phyloP scores from a whole-genome alignment of 2,797 vertebrate species.

The Peromyscus eremicus region DNA sequence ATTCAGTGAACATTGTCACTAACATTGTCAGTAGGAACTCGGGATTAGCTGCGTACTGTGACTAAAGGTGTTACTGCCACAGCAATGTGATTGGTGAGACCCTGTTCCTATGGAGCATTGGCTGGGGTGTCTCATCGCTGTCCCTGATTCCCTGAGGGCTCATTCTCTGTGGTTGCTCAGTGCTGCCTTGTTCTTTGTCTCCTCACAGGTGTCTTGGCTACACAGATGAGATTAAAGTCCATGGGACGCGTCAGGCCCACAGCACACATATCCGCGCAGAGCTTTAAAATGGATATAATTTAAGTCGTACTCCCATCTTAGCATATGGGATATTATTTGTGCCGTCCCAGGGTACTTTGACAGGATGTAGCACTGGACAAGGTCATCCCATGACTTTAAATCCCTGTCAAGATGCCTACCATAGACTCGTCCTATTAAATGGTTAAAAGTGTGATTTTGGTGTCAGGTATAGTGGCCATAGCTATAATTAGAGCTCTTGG shows the following conservation, averaged over 20 bases:
- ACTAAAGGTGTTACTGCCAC: neutral
- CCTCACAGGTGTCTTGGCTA: too few species aligned
- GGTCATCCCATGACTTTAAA: neutral
- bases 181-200: neutral
- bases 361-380: neutral
- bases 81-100: neutral
- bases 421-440: neutral
- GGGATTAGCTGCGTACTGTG: neutral
- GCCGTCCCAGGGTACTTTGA: neutral
- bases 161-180: neutral
- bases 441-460: constrained; percentile 10
- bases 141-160: too few species aligned
- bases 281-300: neutral
- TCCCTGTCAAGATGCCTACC: neutral
- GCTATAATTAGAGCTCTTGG: neutral
- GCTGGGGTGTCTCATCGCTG: neutral
- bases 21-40: neutral
- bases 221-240: neutral
- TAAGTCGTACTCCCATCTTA: neutral
- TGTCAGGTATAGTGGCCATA: neutral
- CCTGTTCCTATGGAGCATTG: neutral
- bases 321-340: neutral
- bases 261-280: neutral
- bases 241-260: neutral
- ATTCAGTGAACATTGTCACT: neutral